phyloP scores from a whole-genome alignment of 2,888 invertebrate genomes.

The Lapara coniferarum region DNA sequence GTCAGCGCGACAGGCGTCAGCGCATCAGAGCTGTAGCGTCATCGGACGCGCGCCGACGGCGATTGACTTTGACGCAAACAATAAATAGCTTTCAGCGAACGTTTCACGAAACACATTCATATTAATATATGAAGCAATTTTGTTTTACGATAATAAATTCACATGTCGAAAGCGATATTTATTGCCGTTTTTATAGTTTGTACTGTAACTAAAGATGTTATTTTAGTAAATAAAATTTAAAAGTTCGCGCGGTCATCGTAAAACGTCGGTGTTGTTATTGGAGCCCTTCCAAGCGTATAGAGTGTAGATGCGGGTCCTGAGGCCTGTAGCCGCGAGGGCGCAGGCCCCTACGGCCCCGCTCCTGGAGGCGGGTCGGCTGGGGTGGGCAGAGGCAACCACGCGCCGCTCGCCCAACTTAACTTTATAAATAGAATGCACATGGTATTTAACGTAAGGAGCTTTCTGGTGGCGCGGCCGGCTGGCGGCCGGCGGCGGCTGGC shows the following conservation, averaged over 20 bases:
- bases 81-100: constrained; percentile 40
- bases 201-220: constrained; percentile 67
- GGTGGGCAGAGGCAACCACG: neutral
- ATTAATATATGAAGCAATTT: constrained; percentile 44
- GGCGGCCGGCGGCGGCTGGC: constrained; percentile 53
- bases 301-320: neutral
- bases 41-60: constrained; percentile 36
- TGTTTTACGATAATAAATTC: constrained; percentile 58
- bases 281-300: constrained; percentile 61
- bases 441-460: constrained; percentile 76
- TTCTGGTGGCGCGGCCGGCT: constrained; percentile 65
- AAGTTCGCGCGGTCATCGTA: constrained; percentile 21
- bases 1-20: constrained; percentile 7
- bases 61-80: constrained; percentile 44
- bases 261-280: constrained; percentile 57
- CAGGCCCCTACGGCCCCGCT: too few relatives aligned
- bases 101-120: constrained; percentile 30
- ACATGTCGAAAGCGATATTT: constrained; percentile 61
- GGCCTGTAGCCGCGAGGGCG: neutral
- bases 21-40: constrained; percentile 3
- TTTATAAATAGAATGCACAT: constrained; percentile 81
- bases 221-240: constrained; percentile 67
- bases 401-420: constrained; percentile 72
- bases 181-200: constrained; percentile 59
- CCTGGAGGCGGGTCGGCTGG: neutral